Evolutionary conservation across 2,113 vertebrate genomes (phyloP), one percentile per base, ranked within the genome.

Genomic region (Dissostichus mawsoni): DNA sequence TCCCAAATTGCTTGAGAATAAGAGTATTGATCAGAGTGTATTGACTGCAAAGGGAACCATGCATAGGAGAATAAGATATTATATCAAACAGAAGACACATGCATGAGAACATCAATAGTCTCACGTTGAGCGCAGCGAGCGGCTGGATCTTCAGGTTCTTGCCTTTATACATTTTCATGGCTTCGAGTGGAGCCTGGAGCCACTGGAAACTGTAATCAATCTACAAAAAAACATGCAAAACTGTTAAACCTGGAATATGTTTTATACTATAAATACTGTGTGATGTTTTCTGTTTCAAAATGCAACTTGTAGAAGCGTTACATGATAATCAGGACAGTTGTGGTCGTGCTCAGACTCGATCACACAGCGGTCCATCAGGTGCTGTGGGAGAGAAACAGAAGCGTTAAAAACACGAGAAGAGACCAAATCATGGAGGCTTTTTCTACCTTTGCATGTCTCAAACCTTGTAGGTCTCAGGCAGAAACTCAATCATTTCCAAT

Each of bases 391-490:
- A 77, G 29, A 85, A 57, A 36, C 36, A 36, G 36, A 6, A 8
- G 36, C 36, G 8, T 36, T 3, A 55, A 17, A 48, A 62, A 69
- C 50, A 52, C 7, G 63, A 61, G 62, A 10, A 56, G 8, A 47
- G n/a, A 5, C 2, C 25, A 3, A 29, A 41, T 45, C 57, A 57
- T 65, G 29, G 59, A 36, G 36, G 3, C 25, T 0, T 3, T 25
- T 58, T 78, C 13, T 33, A 50, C 68, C 18, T 75, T 47, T 51
- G 14, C 8, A 5, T 10, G 1, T 41, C 9, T 57, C 91, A 92
- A 92, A 99, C 98, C 94, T 97, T 97, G 89, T 93, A 96, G 56
- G 96, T 95, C 83, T 99, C 97, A 6, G 98, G 98, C 50, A 98
- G 95, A 81, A n/a, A 96, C 85, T 99, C 97, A 80, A 99, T 95